Conservation (phyloP, 2,888 invertebrate genomes). For the Drosophila barbarae region DNA sequence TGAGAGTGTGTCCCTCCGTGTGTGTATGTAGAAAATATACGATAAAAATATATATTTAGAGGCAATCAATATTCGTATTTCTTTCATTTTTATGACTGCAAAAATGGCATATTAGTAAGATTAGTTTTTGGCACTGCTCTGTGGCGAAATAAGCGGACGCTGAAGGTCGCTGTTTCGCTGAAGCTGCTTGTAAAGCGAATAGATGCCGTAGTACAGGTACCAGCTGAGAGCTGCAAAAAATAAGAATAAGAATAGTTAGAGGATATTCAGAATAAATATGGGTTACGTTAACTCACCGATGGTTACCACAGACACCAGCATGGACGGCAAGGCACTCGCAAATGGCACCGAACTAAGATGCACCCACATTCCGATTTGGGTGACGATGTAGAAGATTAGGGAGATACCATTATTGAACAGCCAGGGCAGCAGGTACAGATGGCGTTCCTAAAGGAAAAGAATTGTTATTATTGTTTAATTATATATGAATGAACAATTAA, state of each 20-base stretch:
- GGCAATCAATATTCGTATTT: not conserved
- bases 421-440: constrained; percentile 67
- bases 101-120: no score
- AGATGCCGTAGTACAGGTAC: constrained; percentile 60
- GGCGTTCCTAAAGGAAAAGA: constrained; percentile 57
- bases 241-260: no score
- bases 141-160: constrained; percentile 47
- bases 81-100: no score
- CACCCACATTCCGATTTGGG: constrained; percentile 20
- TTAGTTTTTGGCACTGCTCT: not conserved
- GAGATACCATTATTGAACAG: constrained; percentile 58
- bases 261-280: not conserved
- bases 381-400: constrained; percentile 39
- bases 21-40: constrained; percentile 20
- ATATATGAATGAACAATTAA: not conserved
- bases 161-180: constrained; percentile 52
- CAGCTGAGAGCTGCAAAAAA: not conserved
- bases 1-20: constrained; percentile 3
- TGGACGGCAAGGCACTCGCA: not conserved
- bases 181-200: constrained; percentile 61
- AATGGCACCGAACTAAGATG: not conserved
- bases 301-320: not conserved
- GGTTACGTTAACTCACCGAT: not conserved
- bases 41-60: constrained; percentile 21
- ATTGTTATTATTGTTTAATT: not conserved